Base-by-base conservation (phyloP, 1,140 invertebrate species). In the Anoplolepis gracilipes region DNA sequence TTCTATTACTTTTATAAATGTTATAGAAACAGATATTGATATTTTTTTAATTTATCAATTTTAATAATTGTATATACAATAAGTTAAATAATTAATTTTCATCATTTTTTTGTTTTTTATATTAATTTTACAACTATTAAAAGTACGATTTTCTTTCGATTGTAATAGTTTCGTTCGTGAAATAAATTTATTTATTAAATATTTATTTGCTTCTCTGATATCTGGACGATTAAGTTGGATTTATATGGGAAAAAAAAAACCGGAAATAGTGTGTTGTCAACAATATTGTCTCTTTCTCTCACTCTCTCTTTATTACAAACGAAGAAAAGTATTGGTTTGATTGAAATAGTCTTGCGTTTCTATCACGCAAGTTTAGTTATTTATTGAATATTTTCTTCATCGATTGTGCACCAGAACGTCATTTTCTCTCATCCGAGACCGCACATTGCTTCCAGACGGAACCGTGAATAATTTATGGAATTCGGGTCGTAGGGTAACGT, bases 381-480 rank as follows among this genome's bases (percentile, higher is more conserved):
- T 22, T 1, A n/a, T 42, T 62, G n/a, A 78, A 53, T 78, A 53
- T 67, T 33, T 36, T 7, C 8, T 10, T 0, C 22, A 39, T 57
- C 46, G 65, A 59, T 69, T 70, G 57, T 16, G 22, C 36, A 19
- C 53, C 13, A 46, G 46, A 33, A 10, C 13, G 16, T 7, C 25
- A 25, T 49, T 19, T 42, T 70, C 22, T 22, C 33, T 42, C 4
- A 13, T 16, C 4, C n/a, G 11, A 16, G 13, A 33, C 1, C 13
- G 3, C 2, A 33, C 16, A 2, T 82, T 82, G 28, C 46, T 16
- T 33, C n/a, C 53, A 36, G 16, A n/a, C 42, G 28, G 19, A 72
- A 0, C 25, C 13, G 33, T 59, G 30, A 82, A 82, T 82, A 61
- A 82, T 82, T 82, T 46, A 82, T 73, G 69, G 67, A 81, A 42